Base-by-base conservation (phyloP, 1,140 invertebrate genomes). In the Listronotus oregonensis region DNA sequence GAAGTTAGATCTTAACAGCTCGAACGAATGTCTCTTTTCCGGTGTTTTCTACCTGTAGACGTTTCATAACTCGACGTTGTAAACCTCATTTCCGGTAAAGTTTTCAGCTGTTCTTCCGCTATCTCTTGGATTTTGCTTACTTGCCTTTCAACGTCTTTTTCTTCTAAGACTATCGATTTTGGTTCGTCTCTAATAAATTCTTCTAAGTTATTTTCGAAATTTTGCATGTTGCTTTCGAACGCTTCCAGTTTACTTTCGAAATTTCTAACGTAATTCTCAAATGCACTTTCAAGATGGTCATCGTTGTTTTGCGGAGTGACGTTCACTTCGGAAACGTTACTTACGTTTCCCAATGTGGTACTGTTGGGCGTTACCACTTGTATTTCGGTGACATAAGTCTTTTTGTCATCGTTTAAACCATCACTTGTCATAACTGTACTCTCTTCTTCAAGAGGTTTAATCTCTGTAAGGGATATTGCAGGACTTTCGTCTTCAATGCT, bases 21-120 rank as follows among this genome's bases (percentile, higher is more conserved):
- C 80, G 42, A 81, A 79, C 10, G 83, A 85, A 12, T 83, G 72
- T 64, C 83, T 67, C 58, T 79, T 80, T 56, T 79, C 77, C 8
- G 76, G 73, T 11, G 71, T 71, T 63, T 79, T 3, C 68, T 62
- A 0, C 79, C 77, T 1, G 78, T 77, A 64, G 21, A 27, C 1
- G 78, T 78, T 80, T 85, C 84, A 70, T 86, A 85, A 27, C 83
- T 85, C 0, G 85, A 81, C 15, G 85, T 85, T 31, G 82, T 80
- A 72, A 86, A 86, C 74, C 84, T 81, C 59, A 86, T 86, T 54
- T 83, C 82, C 54, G 81, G 76, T 21, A 79, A 55, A 67, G 75
- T 78, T 64, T 78, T 77, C 42, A 77, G 58, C 50, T 77, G 73
- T 55, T 76, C 75, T 54, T 78, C 76, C 3, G 71, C 76, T 14